Evolutionary conservation across 2,888 invertebrate species (phyloP), one percentile per base, ranked within the genome.

Genomic region (Nomada goodeniana): DNA sequence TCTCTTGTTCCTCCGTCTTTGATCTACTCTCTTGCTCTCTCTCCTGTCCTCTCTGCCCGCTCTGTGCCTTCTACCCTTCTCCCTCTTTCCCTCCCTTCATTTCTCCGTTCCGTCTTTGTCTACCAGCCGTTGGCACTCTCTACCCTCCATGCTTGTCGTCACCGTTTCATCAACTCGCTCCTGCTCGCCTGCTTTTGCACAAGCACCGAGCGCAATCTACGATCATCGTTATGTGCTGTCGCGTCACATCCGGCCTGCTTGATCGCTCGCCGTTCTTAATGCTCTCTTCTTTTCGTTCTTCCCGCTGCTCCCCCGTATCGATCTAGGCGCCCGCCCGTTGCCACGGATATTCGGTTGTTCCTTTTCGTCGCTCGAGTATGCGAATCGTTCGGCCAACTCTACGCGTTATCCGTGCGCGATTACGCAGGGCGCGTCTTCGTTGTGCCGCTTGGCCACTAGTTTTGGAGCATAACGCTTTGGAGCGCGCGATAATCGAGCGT

Each of bases 221-320:
- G 89, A 90, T 90, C 90, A 90, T 91, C 91, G 88, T 91, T 92
- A 89, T 88, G 88, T 87, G 88, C 90, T 87, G 89, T 90, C 90
- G 88, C 91, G 91, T 91, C 91, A 91, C 88, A 91, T 91, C 91
- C 91, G 91, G 87, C 80, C 87, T 83, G 44, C 59, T 47, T 69
- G 82, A 78, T 85, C 82, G 68, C 73, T 60, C 69, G 3, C 64
- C 60, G 29, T 29, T 44, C 57, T 68, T 65, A 36, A 59, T 70
- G 75, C 64, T 60, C 64, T 60, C 64, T 50, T 72, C 72, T 68
- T 73, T 80, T 60, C 71, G 60, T 59, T 68, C 63, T 68, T 57
- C 60, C 29, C 68, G 44, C 55, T 15, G 52, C 57, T 68, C 59
- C 65, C 55, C 68, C 18, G 50, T 47, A 23, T 53, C 67, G 61